A percentile compares a stretch with the other conserved stretches of the same genome.
Conservation (phyloP, 2,888 invertebrate species). For the Philhelius pedissequus region DNA sequence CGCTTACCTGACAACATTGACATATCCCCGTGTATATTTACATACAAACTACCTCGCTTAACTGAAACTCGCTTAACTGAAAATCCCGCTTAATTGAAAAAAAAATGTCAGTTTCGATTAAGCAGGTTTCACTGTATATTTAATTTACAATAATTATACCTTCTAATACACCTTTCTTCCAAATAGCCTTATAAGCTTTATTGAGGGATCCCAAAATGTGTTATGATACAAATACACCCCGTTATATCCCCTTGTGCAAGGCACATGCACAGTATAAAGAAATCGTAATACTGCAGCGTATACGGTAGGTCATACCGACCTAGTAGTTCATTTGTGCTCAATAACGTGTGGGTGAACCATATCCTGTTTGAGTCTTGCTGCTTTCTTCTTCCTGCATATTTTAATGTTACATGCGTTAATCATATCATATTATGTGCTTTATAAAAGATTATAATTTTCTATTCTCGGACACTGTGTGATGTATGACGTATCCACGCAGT, state of each 20-base stretch:
- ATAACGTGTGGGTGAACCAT: neutral
- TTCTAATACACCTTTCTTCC: slow-evolving; percentile 10
- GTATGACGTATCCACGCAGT: slow-evolving; percentile 55
- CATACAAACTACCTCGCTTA: too few relatives aligned
- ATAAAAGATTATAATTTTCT: slow-evolving; percentile 59
- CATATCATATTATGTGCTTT: slow-evolving; percentile 46
- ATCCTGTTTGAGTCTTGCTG: neutral
- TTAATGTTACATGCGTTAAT: slow-evolving; percentile 58
- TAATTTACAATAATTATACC: slow-evolving; percentile 41
- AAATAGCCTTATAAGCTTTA: slow-evolving; percentile 54
- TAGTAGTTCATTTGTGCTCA: neutral
- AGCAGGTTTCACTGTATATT: too few relatives aligned
- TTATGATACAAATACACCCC: slow-evolving; percentile 28
- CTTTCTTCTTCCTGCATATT: slow-evolving; percentile 39
- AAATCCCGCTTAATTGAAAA: too few relatives aligned
- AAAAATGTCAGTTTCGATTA: too few relatives aligned
- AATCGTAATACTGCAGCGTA: slow-evolving; percentile 3
- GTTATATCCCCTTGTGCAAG: neutral
- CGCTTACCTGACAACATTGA: too few relatives aligned
- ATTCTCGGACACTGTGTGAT: slow-evolving; percentile 56
- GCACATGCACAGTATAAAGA: neutral
- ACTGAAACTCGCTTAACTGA: too few relatives aligned
- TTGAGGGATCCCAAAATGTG: slow-evolving; percentile 46
- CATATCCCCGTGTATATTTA: too few relatives aligned
- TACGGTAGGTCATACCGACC: slow-evolving; percentile 34